Evolutionary conservation across 2,797 vertebrate species (phyloP).

Genomic region (Trichosurus vulpecula): DNA sequence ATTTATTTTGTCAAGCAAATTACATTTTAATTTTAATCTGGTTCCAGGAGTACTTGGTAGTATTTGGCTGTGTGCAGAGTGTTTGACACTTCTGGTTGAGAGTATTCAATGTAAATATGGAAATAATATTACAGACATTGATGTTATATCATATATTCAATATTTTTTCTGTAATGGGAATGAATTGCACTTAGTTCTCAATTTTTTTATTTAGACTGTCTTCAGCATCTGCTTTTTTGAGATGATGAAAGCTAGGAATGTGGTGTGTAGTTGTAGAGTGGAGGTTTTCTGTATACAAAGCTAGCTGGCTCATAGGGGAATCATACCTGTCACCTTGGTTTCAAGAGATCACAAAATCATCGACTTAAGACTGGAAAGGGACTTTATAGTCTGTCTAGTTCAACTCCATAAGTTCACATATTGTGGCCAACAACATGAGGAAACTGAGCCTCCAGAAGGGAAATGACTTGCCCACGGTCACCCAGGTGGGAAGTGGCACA

Average conservation of each 20-base stretch:
- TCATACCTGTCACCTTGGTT: background rate
- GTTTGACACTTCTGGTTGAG: background rate
- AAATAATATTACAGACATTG: background rate
- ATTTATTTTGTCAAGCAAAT: background rate
- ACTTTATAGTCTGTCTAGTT: background rate
- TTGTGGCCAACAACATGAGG: background rate
- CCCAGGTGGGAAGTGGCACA: background rate
- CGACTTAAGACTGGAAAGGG: background rate
- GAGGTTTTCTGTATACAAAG: background rate
- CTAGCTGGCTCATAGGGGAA: background rate
- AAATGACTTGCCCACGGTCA: background rate
- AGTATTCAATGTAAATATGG: background rate
- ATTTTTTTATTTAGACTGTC: background rate
- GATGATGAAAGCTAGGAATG: background rate
- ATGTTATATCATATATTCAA: background rate
- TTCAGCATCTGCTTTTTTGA: conserved; percentile 20
- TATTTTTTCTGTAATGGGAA: background rate
- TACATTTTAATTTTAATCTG: background rate
- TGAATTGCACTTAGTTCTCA: background rate
- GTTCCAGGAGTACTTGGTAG: background rate
- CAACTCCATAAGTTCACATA: background rate
- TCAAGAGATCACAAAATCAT: background rate
- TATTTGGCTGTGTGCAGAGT: background rate
- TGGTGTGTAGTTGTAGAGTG: background rate
- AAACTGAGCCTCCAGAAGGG: background rate